Percentiles rank a stretch among this genome's conserved stretches.
Conservation (phyloP, 2,113 vertebrate species). For the Microtus ochrogaster region DNA sequence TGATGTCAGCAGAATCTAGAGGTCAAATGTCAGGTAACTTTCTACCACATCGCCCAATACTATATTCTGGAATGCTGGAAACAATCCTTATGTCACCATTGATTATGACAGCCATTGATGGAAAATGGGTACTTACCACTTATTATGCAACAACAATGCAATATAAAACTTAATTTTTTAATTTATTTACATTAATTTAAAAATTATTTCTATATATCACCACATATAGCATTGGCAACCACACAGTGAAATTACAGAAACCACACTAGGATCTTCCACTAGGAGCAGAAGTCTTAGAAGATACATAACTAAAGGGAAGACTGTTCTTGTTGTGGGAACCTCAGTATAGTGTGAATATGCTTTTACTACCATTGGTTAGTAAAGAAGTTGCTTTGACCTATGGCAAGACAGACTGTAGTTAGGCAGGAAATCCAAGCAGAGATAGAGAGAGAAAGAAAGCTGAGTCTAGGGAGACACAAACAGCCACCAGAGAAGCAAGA, state of each 20-base stretch:
- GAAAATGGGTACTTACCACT: neutral
- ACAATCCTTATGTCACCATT: neutral
- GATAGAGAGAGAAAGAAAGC: too few species aligned
- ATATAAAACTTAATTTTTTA: neutral
- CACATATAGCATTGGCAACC: too few species aligned
- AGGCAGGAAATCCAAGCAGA: too few species aligned
- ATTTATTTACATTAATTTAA: neutral
- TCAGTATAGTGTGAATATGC: too few species aligned
- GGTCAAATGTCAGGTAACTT: neutral
- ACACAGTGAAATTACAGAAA: neutral
- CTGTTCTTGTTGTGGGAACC: too few species aligned
- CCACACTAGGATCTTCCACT: neutral
- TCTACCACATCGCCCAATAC: rapidly evolving
- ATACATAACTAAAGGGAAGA: neutral
- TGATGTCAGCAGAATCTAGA: neutral
- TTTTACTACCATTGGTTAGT: too few species aligned
- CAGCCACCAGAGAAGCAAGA: too few species aligned
- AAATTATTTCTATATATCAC: neutral
- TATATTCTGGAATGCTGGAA: neutral
- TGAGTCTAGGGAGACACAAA: too few species aligned
- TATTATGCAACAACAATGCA: neutral
- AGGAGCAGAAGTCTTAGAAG: neutral
- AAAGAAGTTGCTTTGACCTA: too few species aligned
- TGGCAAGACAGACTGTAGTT: too few species aligned
- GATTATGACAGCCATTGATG: neutral